Percentiles rank a stretch among this genome's conserved stretches.
Evolutionary conservation across 2,797 vertebrate species (phyloP).

Genomic region (Nyctibius grandis): DNA sequence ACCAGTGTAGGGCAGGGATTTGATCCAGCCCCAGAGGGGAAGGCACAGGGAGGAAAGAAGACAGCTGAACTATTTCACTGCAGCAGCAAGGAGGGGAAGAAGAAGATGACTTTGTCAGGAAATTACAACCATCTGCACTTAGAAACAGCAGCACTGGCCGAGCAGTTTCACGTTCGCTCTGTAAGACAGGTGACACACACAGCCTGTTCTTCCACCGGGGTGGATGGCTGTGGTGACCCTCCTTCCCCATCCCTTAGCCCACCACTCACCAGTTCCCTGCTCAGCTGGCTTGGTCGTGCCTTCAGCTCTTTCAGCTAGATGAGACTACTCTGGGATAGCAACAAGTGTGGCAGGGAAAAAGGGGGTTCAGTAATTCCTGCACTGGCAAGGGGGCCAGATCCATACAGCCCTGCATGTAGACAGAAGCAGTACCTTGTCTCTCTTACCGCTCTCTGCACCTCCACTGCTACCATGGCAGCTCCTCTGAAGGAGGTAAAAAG

Average conservation of each 20-base stretch:
- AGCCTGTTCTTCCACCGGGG: not conserved
- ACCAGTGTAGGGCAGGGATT: not conserved
- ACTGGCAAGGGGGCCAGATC: too few relatives aligned
- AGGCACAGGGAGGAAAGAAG: not conserved
- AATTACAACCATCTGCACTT: not conserved
- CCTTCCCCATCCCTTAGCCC: not conserved
- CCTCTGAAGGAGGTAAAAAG: not conserved
- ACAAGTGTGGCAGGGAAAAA: not conserved
- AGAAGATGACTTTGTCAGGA: not conserved
- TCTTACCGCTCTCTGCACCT: not conserved
- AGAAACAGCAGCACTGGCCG: not conserved
- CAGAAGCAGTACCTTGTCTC: not conserved
- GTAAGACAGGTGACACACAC: not conserved
- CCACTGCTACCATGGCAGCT: not conserved
- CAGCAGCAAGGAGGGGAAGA: not conserved
- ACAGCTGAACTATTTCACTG: not conserved
- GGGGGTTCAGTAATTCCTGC: not conserved
- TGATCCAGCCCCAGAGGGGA: not conserved
- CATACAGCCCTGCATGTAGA: accelerated
- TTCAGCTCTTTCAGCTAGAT: not conserved
- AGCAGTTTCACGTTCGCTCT: not conserved
- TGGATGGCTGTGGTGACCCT: not conserved
- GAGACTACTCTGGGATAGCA: not conserved
- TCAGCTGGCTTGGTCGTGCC: not conserved
- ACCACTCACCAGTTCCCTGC: not conserved